Percentiles rank a stretch among this genome's conserved stretches.
These are phyloP conservation scores for Capreolus pygargus DNA, from an alignment of 2,113 vertebrate genomes.

Conservation along the genomic window DNA sequence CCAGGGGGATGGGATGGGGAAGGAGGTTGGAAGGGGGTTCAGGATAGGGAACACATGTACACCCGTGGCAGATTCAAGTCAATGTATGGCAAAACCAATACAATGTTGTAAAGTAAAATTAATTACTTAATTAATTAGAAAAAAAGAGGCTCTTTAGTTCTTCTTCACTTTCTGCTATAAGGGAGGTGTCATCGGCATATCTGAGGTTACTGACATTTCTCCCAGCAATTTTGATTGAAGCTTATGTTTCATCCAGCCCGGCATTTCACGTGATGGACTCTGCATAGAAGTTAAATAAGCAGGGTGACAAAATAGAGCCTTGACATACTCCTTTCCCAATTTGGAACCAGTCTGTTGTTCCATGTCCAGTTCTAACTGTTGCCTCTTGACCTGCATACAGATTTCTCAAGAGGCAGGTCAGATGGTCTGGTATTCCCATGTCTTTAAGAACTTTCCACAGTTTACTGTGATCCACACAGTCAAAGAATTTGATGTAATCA, in stretches of 20 bases:
- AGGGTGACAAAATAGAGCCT: neutral
- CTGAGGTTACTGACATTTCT: neutral
- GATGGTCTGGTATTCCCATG: neutral
- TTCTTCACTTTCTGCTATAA: neutral
- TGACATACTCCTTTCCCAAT: neutral
- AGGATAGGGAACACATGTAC: too few species aligned
- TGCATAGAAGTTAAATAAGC: neutral
- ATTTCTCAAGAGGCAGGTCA: neutral
- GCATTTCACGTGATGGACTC: neutral
- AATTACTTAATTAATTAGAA: too few species aligned
- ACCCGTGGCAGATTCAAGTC: too few species aligned
- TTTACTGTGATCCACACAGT: neutral
- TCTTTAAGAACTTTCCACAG: neutral
- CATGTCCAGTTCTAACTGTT: neutral
- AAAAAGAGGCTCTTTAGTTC: neutral
- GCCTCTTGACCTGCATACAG: neutral
- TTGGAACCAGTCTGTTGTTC: neutral
- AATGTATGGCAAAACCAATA: too few species aligned
- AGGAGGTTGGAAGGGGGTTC: too few species aligned
- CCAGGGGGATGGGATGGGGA: too few species aligned
- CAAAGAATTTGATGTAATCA: neutral
- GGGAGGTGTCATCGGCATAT: neutral
- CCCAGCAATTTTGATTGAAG: accelerated
- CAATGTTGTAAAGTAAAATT: too few species aligned
- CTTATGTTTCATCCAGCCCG: neutral